phyloP scores from a whole-genome alignment of 2,888 invertebrate genomes.

The Euplagia quadripunctaria region DNA sequence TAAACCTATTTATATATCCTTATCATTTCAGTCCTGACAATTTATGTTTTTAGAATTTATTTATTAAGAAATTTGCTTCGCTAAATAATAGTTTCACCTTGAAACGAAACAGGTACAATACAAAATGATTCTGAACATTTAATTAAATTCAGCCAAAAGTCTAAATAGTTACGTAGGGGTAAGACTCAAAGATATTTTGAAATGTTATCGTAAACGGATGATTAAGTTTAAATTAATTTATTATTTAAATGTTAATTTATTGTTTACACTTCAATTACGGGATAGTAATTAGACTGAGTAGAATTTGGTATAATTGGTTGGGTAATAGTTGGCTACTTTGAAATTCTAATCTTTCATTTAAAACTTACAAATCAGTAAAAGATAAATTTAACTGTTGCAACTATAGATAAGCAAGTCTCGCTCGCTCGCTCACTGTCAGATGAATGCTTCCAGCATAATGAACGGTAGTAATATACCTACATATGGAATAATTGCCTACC shows the following conservation, averaged over 20 bases:
- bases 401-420: too few relatives aligned
- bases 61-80: neutral
- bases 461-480: too few relatives aligned
- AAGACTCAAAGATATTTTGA: neutral
- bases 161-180: constrained; percentile 2
- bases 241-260: neutral
- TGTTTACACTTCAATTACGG: neutral
- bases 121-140: constrained; percentile 4
- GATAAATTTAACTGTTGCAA: neutral
- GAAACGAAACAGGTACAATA: constrained; percentile 1
- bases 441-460: too few relatives aligned
- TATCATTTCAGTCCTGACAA: neutral
- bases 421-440: too few relatives aligned
- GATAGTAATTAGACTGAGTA: neutral
- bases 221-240: constrained; percentile 1
- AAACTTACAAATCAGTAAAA: constrained; percentile 17
- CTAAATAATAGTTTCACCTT: neutral
- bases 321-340: neutral
- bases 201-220: neutral
- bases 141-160: constrained; percentile 20
- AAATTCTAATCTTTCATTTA: neutral
- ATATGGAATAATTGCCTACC: too few relatives aligned
- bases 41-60: neutral
- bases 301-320: neutral
- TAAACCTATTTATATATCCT: neutral